Evolutionary conservation across 2,888 invertebrate genomes (phyloP), one percentile per base, ranked within the genome.

Genomic region (Merodon equestris): DNA sequence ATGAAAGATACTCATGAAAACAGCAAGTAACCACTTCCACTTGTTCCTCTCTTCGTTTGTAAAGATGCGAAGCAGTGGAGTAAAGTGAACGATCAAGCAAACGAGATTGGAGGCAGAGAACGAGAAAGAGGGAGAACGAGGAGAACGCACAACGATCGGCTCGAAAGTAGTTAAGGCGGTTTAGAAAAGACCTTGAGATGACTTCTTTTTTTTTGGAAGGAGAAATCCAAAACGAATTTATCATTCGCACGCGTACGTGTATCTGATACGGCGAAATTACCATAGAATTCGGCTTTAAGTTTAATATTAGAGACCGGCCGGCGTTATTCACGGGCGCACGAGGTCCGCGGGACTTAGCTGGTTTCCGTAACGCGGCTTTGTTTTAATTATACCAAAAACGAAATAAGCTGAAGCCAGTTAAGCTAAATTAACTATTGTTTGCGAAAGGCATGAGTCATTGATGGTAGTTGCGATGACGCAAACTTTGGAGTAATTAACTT

Each of bases 131-230:
- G 38, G 36, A 67, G 36, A 7, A 54, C n/a, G 44, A 60, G 51
- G 68, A 15, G 5, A n/a, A 54, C 47, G 44, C 53, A 58, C 40
- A 53, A 53, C 47, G 60, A 70, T 60, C 60, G 60, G 47, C 70
- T 54, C 40, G 60, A 70, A 60, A 70, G 60, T 60, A 60, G 68
- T 48, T 61, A 14, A 42, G 27, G 53, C 47, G 44, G 53, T 60
- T 60, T 58, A 68, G 60, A 60, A 70, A 70, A 70, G 70, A 70
- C 70, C 70, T 70, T 70, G 70, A 61, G 60, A 36, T 17, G 27
- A 27, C 27, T 27, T 27, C 15, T 44, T 51, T 44, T 53, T 53
- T 54, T 60, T 53, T 44, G 34, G 14, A 42, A 19, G 44, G 47
- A 45, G 57, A 57, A 56, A 40, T 48, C 66, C 47, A 47, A 34